phyloP scores from a whole-genome alignment of 2,888 invertebrate species.

The Achlya flavicornis region DNA sequence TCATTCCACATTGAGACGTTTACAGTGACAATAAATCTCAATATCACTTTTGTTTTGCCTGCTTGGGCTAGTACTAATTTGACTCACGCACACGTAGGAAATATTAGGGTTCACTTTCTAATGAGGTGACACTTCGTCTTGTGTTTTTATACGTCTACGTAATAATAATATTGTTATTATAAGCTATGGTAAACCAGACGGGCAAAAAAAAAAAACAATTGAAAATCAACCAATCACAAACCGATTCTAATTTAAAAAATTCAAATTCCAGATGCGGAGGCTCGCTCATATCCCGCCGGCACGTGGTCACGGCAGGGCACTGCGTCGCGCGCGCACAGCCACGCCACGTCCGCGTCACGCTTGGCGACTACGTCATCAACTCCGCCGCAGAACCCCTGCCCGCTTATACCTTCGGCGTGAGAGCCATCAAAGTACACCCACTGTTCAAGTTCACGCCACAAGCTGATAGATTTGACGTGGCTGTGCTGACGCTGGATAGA shows the following conservation, averaged over 20 bases:
- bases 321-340: conserved; percentile 96
- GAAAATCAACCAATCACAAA: not conserved
- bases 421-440: conserved; percentile 94
- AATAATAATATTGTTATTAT: too few species aligned
- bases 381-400: conserved; percentile 95
- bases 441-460: conserved; percentile 94
- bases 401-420: conserved; percentile 96
- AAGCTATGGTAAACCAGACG: too few species aligned
- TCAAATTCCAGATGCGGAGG: conserved; percentile 91
- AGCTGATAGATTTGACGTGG: conserved; percentile 95
- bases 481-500: conserved; percentile 93
- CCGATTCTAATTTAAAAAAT: not conserved
- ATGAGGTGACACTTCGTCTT: too few species aligned
- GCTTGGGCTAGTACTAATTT: too few species aligned
- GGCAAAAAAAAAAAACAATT: not conserved
- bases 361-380: conserved; percentile 97
- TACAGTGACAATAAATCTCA: too few species aligned
- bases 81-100: too few species aligned
- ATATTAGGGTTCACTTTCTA: too few species aligned
- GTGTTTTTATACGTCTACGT: too few species aligned
- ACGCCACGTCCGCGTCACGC: conserved; percentile 94
- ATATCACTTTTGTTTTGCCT: too few species aligned
- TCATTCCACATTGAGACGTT: too few species aligned
- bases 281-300: conserved; percentile 93
- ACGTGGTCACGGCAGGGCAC: conserved; percentile 97